A percentile compares a stretch with the other conserved stretches of the same genome.
These are phyloP conservation scores for Belgica antarctica DNA, from an alignment of 2,888 invertebrate species.

Conservation along the genomic window DNA sequence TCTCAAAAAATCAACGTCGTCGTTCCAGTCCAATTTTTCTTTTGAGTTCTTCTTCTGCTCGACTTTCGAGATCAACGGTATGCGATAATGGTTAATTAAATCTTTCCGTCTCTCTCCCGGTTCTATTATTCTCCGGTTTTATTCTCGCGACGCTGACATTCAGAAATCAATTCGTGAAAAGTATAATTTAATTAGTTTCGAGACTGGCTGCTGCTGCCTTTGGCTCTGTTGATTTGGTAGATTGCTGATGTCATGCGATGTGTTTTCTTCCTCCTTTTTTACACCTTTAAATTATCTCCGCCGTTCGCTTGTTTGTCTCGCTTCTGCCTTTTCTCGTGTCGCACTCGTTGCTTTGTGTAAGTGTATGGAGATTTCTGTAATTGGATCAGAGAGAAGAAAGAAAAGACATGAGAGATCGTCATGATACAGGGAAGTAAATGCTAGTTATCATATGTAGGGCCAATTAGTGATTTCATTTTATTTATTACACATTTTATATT, in stretches of 20 bases:
- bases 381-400: slow-evolving; percentile 7
- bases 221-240: slow-evolving; percentile 11
- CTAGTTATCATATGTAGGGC: slow-evolving; percentile 40
- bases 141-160: slow-evolving; percentile 9
- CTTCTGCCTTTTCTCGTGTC: no score
- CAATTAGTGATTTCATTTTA: slow-evolving; percentile 44
- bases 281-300: slow-evolving; percentile 15
- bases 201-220: not conserved
- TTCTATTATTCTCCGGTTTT: no score
- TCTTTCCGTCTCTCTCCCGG: slow-evolving; percentile 34
- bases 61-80: slow-evolving; percentile 41
- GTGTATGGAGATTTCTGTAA: slow-evolving; percentile 7
- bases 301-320: slow-evolving; percentile 5
- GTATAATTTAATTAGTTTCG: slow-evolving; percentile 35
- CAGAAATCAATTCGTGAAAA: slow-evolving; percentile 39
- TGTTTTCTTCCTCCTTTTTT: slow-evolving; percentile 10
- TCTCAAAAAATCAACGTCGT: slow-evolving; percentile 42
- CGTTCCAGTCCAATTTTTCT: slow-evolving; percentile 42
- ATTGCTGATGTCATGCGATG: slow-evolving; percentile 29
- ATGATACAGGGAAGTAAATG: slow-evolving; percentile 19
- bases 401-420: slow-evolving; percentile 1
- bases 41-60: slow-evolving; percentile 17
- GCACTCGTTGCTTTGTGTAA: no score
- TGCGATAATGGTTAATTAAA: slow-evolving; percentile 44
- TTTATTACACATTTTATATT: slow-evolving; percentile 41